Evolutionary conservation across 2,888 invertebrate genomes (phyloP), one percentile per base, ranked within the genome.

Genomic region (Tetragnatha montana): DNA sequence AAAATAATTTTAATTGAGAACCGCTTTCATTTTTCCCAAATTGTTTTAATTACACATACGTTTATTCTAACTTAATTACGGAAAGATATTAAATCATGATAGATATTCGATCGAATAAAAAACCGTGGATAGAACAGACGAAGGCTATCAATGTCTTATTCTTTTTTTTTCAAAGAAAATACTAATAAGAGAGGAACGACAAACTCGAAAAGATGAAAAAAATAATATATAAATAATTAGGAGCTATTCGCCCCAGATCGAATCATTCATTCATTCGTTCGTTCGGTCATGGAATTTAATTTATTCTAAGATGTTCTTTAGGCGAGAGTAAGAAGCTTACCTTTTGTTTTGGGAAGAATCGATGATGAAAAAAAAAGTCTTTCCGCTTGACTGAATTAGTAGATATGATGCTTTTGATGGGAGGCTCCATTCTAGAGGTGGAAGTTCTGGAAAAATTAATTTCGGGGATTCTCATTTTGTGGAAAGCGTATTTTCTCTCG

Each of bases 281-380:
- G 2, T 35, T 87, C 70, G 70, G 75, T 51, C 81, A 49, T 81
- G 87, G 81, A 87, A 87, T 87, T 81, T 81, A 87, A 87, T 87
- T 87, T 87, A 87, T 87, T 81, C 81, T 49, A 87, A 69, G 75
- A 75, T 81, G 71, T 81, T 87, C 69, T 14, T 71, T 35, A 22
- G 47, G 51, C 51, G 76, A 78, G 69, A n/a, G 60, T 86, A 86
- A 86, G 86, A 81, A 87, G 87, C 74, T 81, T 87, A 81, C 81
- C 87, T 87, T 83, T 87, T 81, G 81, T 87, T 86, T 87, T 87
- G 75, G 49, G 73, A 87, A 80, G 73, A 35, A 80, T 60, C 17
- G 60, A 60, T 60, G 60, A 4, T 35, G n/a, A n/a, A 35, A 35
- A 60, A 60, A 60, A 60, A 60, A 60, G 14, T 17, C 17, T 60